Evolutionary conservation across 1,140 invertebrate species (phyloP).

Genomic region (Drosophila tristis): DNA sequence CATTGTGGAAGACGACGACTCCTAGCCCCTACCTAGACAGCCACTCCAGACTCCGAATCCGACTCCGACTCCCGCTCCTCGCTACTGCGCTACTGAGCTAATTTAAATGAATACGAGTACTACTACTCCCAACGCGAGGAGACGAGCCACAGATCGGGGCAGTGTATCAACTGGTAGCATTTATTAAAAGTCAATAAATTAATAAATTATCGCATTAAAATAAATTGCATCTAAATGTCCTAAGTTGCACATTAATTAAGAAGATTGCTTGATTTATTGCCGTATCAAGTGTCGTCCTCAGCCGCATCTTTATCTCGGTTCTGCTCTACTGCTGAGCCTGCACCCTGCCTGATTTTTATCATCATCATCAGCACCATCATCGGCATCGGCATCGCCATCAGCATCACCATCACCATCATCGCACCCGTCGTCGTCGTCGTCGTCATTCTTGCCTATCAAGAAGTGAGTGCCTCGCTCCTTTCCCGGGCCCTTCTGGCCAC

Average conservation of each 20-base stretch:
- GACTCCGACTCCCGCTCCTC: no score
- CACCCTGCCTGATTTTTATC: slow-evolving; percentile 72
- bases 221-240: slow-evolving; percentile 84
- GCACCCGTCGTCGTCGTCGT: neutral
- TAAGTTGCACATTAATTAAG: slow-evolving; percentile 84
- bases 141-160: no score
- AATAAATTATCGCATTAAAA: slow-evolving; percentile 84
- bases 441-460: no score
- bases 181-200: slow-evolving; percentile 84
- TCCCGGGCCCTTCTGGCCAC: slow-evolving; percentile 7
- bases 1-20: slow-evolving; percentile 40
- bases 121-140: no score
- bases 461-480: slow-evolving; percentile 17
- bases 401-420: slow-evolving; percentile 2
- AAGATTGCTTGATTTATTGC: slow-evolving; percentile 84
- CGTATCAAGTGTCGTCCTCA: slow-evolving; percentile 80
- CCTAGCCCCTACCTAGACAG: slow-evolving; percentile 3
- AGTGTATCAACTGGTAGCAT: slow-evolving; percentile 30
- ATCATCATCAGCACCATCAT: slow-evolving; percentile 42
- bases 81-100: slow-evolving; percentile 10
- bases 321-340: slow-evolving; percentile 11
- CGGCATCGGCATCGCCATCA: slow-evolving; percentile 8
- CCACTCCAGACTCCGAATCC: neutral
- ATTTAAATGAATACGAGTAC: slow-evolving; percentile 37
- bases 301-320: slow-evolving; percentile 23